Conservation (phyloP, 2,113 vertebrate genomes). For the Misgurnus mizolepis region DNA sequence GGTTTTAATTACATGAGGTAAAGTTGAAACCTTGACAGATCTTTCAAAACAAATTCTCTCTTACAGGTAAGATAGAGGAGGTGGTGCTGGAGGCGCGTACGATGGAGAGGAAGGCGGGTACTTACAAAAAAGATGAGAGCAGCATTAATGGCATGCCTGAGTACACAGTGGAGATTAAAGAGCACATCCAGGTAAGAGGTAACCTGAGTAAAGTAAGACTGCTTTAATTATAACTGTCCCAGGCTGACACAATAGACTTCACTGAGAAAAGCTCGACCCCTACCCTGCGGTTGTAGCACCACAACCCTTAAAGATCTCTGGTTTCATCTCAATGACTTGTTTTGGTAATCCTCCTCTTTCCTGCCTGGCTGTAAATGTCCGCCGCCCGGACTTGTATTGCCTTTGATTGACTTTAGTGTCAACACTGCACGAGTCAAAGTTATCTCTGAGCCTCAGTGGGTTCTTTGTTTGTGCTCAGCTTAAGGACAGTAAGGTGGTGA, state of each 20-base stretch:
- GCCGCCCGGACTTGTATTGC: slow-evolving; percentile 7
- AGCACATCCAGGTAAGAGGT: slow-evolving; percentile 93
- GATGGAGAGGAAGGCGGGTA: slow-evolving; percentile 73
- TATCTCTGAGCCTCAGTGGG: not conserved
- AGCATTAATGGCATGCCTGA: slow-evolving; percentile 90
- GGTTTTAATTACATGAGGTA: not conserved
- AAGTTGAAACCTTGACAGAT: not conserved
- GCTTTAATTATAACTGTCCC: slow-evolving; percentile 10
- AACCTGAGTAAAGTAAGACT: slow-evolving; percentile 43
- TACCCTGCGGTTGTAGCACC: slow-evolving; percentile 13
- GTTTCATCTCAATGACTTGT: slow-evolving; percentile 9
- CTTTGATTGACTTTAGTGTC: slow-evolving; percentile 14
- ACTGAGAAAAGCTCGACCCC: not conserved
- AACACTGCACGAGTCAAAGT: slow-evolving; percentile 3
- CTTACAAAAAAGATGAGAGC: slow-evolving; percentile 78
- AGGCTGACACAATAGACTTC: slow-evolving; percentile 1
- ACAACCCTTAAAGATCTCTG: not conserved
- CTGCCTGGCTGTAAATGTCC: slow-evolving; percentile 24
- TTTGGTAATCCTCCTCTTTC: slow-evolving; percentile 25
- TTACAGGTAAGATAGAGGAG: slow-evolving; percentile 92
- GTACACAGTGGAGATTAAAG: slow-evolving; percentile 87
- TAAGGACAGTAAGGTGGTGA: slow-evolving; percentile 86
- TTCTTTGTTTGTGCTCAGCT: slow-evolving; percentile 72
- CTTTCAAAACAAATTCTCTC: slow-evolving; percentile 19
- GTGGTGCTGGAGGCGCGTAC: slow-evolving; percentile 92